Evolutionary conservation across 2,113 vertebrate species (phyloP).

Genomic region (Caranx ignobilis): DNA sequence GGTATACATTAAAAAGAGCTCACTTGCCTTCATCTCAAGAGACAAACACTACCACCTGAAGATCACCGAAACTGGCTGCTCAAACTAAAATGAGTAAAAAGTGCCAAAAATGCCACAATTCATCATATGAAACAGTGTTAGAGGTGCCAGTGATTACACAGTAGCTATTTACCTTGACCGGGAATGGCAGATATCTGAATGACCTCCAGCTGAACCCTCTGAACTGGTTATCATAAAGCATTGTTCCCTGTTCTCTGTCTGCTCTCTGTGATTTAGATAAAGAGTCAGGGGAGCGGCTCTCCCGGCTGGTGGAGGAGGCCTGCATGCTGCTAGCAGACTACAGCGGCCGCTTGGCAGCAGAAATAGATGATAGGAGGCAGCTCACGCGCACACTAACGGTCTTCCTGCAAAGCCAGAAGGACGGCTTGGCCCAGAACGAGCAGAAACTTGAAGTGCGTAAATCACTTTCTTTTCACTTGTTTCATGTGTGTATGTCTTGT

Average conservation of each 20-base stretch:
- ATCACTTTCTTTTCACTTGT: slow-evolving; percentile 57
- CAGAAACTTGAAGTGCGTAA: slow-evolving; percentile 99
- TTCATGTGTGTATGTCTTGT: slow-evolving; percentile 12
- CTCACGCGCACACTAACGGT: slow-evolving; percentile 94
- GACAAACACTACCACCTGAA: too few relatives aligned
- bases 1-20: too few relatives aligned
- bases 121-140: not conserved
- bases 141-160: not conserved
- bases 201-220: slow-evolving; percentile 1
- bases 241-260: slow-evolving; percentile 85
- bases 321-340: slow-evolving; percentile 99
- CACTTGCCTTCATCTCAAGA: too few relatives aligned
- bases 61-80: too few relatives aligned
- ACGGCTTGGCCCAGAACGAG: slow-evolving; percentile 95
- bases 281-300: slow-evolving; percentile 83
- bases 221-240: slow-evolving; percentile 85
- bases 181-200: slow-evolving; percentile 1
- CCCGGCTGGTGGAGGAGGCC: slow-evolving; percentile 90
- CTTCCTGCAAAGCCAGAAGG: slow-evolving; percentile 97
- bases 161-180: not conserved
- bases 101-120: too few relatives aligned
- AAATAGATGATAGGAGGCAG: slow-evolving; percentile 97
- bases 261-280: slow-evolving; percentile 76
- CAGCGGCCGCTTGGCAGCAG: slow-evolving; percentile 97
- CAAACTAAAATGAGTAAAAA: too few relatives aligned